These are phyloP conservation scores for Callyntrura sp. DNA, from an alignment of 2,888 invertebrate species.

Conservation along the genomic window DNA sequence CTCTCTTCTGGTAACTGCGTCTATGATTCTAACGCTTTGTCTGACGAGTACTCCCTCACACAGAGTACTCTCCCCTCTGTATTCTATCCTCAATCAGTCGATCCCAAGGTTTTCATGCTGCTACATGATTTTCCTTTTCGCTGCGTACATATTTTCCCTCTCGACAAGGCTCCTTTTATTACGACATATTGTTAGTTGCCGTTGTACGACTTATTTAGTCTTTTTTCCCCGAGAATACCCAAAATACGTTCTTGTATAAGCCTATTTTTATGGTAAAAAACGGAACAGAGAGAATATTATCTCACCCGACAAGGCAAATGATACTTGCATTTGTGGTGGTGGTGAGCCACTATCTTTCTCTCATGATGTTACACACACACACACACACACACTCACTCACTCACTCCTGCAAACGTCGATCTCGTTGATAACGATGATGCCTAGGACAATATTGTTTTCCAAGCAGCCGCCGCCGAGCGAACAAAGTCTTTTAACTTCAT, in stretches of 20 bases:
- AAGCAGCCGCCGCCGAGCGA: conserved; percentile 6
- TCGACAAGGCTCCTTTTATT: conserved; percentile 54
- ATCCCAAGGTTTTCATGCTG: conserved; percentile 65
- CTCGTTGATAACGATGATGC: conserved; percentile 48
- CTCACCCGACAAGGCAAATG: conserved; percentile 73
- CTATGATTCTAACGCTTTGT: not conserved
- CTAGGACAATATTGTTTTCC: conserved; percentile 70
- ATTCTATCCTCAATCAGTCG: conserved; percentile 64
- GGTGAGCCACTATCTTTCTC: conserved; percentile 27
- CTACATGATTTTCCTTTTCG: conserved; percentile 69
- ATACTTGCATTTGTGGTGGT: conserved; percentile 69
- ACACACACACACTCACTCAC: too few species aligned
- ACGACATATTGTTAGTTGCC: conserved; percentile 69
- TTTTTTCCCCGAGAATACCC: conserved; percentile 1
- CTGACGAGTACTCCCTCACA: not conserved
- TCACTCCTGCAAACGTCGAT: not conserved
- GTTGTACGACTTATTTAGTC: conserved; percentile 55
- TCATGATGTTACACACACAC: not conserved
- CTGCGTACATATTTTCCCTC: not conserved
- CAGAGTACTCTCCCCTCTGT: conserved; percentile 4
- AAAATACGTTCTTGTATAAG: not conserved
- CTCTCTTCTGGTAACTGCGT: conserved; percentile 45
- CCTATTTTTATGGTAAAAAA: conserved; percentile 56
- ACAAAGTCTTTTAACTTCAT: conserved; percentile 66
- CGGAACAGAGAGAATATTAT: conserved; percentile 51